Conservation (phyloP, 2,888 invertebrate species). For the Microctonus brassicae region DNA sequence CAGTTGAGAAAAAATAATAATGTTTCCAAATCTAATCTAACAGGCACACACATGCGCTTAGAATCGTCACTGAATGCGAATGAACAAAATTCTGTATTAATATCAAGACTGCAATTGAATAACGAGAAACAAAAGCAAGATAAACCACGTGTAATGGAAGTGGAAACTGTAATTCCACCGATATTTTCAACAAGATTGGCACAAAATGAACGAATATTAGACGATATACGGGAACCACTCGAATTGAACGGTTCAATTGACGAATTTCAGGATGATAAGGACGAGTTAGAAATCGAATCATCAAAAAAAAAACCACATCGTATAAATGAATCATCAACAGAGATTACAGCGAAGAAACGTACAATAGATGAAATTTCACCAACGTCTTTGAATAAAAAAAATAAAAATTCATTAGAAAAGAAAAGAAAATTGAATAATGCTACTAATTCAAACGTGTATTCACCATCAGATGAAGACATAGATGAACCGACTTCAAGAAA, state of each 20-base stretch:
- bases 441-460: not conserved
- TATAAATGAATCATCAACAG: not conserved
- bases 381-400: not conserved
- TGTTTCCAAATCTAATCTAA: too few relatives aligned
- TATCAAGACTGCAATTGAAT: not conserved
- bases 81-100: not conserved
- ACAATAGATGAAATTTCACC: not conserved
- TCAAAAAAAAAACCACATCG: not conserved
- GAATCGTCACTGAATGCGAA: not conserved
- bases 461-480: not conserved
- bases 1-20: too few relatives aligned
- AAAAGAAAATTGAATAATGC: not conserved
- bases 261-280: not conserved
- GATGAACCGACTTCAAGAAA: not conserved
- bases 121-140: not conserved
- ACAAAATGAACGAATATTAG: not conserved
- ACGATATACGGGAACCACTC: not conserved
- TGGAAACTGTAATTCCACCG: not conserved
- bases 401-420: not conserved
- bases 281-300: not conserved
- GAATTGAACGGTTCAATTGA: not conserved
- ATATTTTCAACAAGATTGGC: not conserved
- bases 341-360: not conserved
- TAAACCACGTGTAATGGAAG: not conserved
- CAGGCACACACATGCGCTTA: too few relatives aligned